These are phyloP conservation scores for Trachelipus rathkii DNA, from an alignment of 1,140 invertebrate species.

Conservation along the genomic window DNA sequence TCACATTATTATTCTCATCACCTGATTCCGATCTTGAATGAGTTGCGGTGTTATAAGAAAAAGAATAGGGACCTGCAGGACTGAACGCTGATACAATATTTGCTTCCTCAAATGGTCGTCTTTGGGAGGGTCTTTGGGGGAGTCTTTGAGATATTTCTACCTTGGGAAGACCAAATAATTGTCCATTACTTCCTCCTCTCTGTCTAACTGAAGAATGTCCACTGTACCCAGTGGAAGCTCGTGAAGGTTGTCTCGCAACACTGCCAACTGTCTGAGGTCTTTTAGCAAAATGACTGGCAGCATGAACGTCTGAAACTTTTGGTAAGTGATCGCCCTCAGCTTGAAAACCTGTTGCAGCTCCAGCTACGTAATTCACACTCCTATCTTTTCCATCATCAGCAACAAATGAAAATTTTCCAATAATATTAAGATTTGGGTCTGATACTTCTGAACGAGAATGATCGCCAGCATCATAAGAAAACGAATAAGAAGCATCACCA, in stretches of 20 bases:
- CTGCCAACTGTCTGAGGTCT: not conserved
- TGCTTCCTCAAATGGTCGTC: constrained; percentile 5
- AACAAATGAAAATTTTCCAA: constrained; percentile 47
- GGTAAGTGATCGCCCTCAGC: constrained; percentile 27
- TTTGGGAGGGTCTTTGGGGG: not conserved
- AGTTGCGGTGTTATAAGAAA: constrained; percentile 34
- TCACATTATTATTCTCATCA: constrained; percentile 45
- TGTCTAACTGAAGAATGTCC: not conserved
- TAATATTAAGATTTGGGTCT: constrained; percentile 45
- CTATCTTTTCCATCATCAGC: constrained; percentile 26
- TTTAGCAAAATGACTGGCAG: not conserved
- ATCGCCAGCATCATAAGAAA: constrained; percentile 38
- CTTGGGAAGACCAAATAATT: too few relatives aligned
- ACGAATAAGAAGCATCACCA: constrained; percentile 29
- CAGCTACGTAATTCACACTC: constrained; percentile 25
- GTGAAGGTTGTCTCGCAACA: not conserved
- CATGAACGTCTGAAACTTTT: not conserved
- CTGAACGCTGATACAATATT: not conserved
- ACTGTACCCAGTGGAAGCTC: not conserved
- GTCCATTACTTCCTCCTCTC: not conserved
- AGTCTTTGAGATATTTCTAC: too few relatives aligned
- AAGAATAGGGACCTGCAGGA: constrained; percentile 28
- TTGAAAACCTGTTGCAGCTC: constrained; percentile 25
- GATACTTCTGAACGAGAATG: constrained; percentile 35
- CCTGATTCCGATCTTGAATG: constrained; percentile 35